Percentiles rank a stretch among this genome's conserved stretches.
Conservation (phyloP, 2,888 invertebrate species). For the Hoplodrina ambigua region DNA sequence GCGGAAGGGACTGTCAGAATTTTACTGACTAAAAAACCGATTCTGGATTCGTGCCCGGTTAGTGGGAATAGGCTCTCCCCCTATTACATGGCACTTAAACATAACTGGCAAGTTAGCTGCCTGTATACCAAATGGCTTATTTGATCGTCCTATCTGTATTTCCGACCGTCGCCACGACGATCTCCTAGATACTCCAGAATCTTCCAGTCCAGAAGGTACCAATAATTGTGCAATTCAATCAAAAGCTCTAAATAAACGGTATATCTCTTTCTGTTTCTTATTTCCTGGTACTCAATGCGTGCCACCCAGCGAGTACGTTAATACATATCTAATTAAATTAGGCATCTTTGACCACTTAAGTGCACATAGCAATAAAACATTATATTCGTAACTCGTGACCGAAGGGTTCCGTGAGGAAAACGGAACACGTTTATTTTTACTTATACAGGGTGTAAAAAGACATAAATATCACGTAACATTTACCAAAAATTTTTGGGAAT, state of each 20-base stretch:
- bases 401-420: conserved; percentile 32
- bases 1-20: no score
- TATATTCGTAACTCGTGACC: conserved; percentile 27
- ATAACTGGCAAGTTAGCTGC: no score
- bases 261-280: conserved; percentile 42
- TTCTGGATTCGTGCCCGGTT: no score
- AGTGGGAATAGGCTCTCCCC: no score
- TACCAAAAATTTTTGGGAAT: no score
- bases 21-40: no score
- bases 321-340: conserved; percentile 62
- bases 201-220: background rate
- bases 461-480: no score
- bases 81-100: no score
- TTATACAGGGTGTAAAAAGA: no score
- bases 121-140: no score
- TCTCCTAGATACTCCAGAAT: background rate
- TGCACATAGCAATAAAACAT: conserved; percentile 56
- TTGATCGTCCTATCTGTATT: no score
- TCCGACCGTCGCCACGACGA: no score
- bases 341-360: conserved; percentile 62
- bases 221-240: conserved; percentile 14
- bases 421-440: background rate
- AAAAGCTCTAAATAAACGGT: conserved; percentile 16
- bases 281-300: conserved; percentile 30
- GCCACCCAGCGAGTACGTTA: conserved; percentile 54